A percentile compares a stretch with the other conserved stretches of the same genome.
These are phyloP conservation scores for Caenorhabditis remanei DNA, from an alignment of 1,140 invertebrate species.

Conservation along the genomic window DNA sequence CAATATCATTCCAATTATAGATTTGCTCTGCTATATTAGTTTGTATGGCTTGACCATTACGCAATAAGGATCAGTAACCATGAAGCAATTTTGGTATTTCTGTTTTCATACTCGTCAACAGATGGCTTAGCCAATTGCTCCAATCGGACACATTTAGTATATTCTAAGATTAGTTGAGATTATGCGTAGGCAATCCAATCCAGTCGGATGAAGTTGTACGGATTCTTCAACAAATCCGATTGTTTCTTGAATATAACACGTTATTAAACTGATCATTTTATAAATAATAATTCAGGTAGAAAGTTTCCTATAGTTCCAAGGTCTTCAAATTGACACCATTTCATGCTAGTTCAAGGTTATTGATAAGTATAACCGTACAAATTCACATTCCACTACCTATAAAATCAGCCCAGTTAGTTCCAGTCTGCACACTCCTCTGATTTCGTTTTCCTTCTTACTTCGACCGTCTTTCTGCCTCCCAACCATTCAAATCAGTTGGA, in stretches of 20 bases:
- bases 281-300: no score
- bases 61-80: not conserved
- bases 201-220: no score
- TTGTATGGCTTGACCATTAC: conserved; percentile 25
- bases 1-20: conserved; percentile 24
- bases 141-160: not conserved
- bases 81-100: not conserved
- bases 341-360: no score
- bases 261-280: no score
- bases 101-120: not conserved
- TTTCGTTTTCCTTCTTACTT: not conserved
- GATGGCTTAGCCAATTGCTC: not conserved
- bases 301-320: no score
- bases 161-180: not conserved
- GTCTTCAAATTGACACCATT: no score
- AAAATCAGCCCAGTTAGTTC: conserved; percentile 1
- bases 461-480: not conserved
- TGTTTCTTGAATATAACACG: no score
- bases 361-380: conserved; percentile 9
- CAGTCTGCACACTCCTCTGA: not conserved
- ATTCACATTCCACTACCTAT: not conserved
- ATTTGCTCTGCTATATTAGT: not conserved
- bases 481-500: not conserved
- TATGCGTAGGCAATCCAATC: not conserved
- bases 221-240: no score